phyloP scores from a whole-genome alignment of 2,113 vertebrate genomes.

The Charina bottae region DNA sequence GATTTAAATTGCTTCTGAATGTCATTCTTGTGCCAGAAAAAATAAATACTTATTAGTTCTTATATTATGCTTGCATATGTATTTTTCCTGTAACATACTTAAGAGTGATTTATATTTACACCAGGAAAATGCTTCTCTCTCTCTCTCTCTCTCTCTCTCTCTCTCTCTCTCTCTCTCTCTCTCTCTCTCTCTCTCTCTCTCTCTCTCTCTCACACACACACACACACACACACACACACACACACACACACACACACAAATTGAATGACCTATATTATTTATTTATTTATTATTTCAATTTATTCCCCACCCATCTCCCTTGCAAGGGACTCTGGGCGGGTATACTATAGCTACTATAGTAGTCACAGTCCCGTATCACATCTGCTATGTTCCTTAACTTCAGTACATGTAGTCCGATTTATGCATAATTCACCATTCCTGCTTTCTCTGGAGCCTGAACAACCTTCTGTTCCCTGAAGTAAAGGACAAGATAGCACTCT shows the following conservation, averaged over 20 bases:
- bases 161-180: not conserved
- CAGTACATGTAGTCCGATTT: not conserved
- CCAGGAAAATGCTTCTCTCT: not conserved
- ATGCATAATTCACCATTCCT: not conserved
- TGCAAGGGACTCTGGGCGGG: no score
- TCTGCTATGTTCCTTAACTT: not conserved
- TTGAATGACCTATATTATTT: not conserved
- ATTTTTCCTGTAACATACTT: not conserved
- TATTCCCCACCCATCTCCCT: no score
- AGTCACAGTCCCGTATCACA: not conserved
- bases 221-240: no score
- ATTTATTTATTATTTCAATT: no score
- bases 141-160: not conserved
- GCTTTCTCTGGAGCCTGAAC: not conserved
- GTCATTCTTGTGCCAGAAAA: not conserved
- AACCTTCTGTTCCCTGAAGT: not conserved
- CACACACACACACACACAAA: not conserved
- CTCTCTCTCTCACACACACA: not conserved
- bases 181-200: not conserved
- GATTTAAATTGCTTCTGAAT: not conserved
- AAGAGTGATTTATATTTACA: not conserved
- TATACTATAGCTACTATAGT: no score
- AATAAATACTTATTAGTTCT: not conserved
- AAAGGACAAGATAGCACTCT: not conserved
- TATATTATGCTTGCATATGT: not conserved